Evolutionary conservation across 2,797 vertebrate genomes (phyloP).

Genomic region (Pseudochirops corinnae): DNA sequence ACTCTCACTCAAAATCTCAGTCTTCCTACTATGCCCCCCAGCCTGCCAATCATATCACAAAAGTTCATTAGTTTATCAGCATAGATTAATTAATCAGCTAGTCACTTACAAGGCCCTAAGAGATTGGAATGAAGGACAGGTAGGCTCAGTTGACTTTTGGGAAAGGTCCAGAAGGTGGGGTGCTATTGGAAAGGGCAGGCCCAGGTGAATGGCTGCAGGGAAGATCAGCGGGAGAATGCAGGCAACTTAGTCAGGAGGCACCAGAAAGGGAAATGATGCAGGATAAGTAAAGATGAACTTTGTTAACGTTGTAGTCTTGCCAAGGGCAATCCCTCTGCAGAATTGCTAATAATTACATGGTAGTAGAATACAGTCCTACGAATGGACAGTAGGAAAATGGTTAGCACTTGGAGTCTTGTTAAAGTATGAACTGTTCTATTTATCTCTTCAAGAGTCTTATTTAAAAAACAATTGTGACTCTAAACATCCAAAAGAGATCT

Average conservation of each 20-base stretch:
- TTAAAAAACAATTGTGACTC: not conserved
- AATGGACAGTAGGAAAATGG: not conserved
- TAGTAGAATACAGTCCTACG: not conserved
- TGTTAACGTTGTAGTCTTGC: not conserved
- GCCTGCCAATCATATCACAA: not conserved
- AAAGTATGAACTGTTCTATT: not conserved
- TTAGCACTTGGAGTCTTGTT: not conserved
- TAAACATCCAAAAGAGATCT: not conserved
- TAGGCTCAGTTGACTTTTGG: not conserved
- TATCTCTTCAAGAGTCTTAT: not conserved
- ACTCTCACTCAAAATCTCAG: not conserved
- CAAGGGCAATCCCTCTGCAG: not conserved
- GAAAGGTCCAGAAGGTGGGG: not conserved
- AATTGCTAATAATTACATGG: not conserved
- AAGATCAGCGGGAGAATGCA: not conserved
- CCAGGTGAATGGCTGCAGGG: not conserved
- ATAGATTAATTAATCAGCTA: not conserved
- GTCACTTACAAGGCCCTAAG: not conserved
- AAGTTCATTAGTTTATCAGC: not conserved
- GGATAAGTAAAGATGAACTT: not conserved
- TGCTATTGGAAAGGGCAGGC: not conserved
- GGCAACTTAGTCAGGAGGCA: not conserved
- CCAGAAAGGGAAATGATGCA: not conserved
- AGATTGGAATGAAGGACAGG: not conserved
- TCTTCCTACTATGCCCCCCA: not conserved